Base-by-base conservation (phyloP, 2,888 invertebrate genomes). In the Leptopilina syphax region DNA sequence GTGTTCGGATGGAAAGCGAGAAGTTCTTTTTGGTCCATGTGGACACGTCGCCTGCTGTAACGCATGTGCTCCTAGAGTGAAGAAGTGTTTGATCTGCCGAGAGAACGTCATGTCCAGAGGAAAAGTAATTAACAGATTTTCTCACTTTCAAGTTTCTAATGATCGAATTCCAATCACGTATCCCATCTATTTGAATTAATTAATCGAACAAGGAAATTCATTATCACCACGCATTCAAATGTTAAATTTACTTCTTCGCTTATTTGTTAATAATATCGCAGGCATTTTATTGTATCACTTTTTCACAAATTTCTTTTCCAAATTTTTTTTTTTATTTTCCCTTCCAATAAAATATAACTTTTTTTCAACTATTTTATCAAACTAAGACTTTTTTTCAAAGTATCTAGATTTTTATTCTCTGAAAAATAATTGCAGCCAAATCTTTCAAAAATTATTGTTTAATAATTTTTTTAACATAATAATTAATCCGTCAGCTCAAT, bases 11-110 rank as follows among this genome's bases (percentile, higher is more conserved):
- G 95, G 95, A 81, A 98, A 98, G 90, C 94, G 98, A 9, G 98
- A 99, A 92, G 97, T 97, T 68, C 93, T 98, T 76, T 98, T 98
- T 92, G 95, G 95, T 85, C 98, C 98, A 1, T 98, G 98, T 89
- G 97, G 97, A 13, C 99, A 99, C 92, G 97, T 98, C 77, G 96
- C 97, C 85, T 98, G 98, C 90, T 99, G 99, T 92, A 96, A 96
- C 82, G 95, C 95, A 13, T 99, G 99, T 92, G 97, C 98, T 10
- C 94, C 95, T 0, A 93, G 97, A 60, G 98, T 99, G 85, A 98
- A 98, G 93, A 98, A 98, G 93, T 99, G 98, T 91, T 95, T 99
- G 82, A 94, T 98, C 83, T 99, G 99, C 90, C 96, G 98, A 81
- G 96, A 97, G 86, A 95, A 95, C 76, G 97, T 98, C 79, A 92